These are phyloP conservation scores for Neotoxoptera formosana DNA, from an alignment of 1,140 invertebrate genomes.

Conservation along the genomic window DNA sequence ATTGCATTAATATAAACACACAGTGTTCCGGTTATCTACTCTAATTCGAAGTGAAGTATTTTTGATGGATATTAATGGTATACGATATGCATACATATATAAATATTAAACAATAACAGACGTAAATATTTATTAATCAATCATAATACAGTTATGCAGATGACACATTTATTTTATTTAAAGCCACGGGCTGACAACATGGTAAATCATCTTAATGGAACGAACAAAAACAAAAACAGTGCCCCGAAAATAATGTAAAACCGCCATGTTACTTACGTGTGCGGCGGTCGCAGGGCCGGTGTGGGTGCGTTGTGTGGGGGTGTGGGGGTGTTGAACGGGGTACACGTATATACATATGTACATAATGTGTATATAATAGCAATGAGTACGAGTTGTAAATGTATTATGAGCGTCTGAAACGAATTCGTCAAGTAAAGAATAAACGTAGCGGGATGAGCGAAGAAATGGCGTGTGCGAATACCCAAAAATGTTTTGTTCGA, in stretches of 20 bases:
- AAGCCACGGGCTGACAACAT: slow-evolving; percentile 52
- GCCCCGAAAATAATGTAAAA: slow-evolving; percentile 45
- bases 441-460: not conserved
- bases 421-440: not conserved
- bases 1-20: slow-evolving; percentile 32
- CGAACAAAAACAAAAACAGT: slow-evolving; percentile 53
- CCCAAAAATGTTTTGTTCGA: not conserved
- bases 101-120: slow-evolving; percentile 50
- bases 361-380: not conserved
- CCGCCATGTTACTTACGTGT: not conserved
- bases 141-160: slow-evolving; percentile 56
- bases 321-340: not conserved
- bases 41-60: slow-evolving; percentile 50
- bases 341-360: not conserved
- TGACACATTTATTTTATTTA: slow-evolving; percentile 56
- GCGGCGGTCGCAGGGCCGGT: not conserved
- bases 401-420: not conserved
- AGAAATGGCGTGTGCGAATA: not conserved
- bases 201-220: slow-evolving; percentile 58
- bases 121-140: slow-evolving; percentile 53
- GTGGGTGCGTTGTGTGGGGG: not conserved
- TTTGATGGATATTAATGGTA: slow-evolving; percentile 56
- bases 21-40: slow-evolving; percentile 37
- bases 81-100: not conserved
- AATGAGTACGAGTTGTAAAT: not conserved